Conservation (phyloP, 2,113 vertebrate species). For the Phrynosoma platyrhinos region DNA sequence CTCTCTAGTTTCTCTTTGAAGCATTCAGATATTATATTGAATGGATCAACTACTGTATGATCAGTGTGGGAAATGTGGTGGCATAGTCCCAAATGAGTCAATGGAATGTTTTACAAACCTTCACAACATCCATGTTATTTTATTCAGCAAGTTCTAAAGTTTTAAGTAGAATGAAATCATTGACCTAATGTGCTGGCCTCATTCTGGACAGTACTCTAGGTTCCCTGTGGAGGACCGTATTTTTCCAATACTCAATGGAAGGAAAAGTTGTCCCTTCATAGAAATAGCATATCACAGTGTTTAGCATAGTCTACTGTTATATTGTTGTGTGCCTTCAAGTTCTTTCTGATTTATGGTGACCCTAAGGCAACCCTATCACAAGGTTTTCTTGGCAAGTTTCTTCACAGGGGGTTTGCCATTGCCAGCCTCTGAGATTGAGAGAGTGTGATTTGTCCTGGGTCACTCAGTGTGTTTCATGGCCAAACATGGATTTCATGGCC, state of each 20-base stretch:
- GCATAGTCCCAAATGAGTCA: background rate
- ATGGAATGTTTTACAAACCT: background rate
- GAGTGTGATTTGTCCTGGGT: no score
- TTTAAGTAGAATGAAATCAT: background rate
- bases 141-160: background rate
- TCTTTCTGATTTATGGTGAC: no score
- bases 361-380: no score
- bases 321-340: background rate
- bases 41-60: background rate
- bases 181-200: background rate
- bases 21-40: background rate
- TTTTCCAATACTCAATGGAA: background rate
- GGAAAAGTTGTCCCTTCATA: background rate
- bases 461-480: no score
- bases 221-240: background rate
- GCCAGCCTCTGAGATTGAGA: no score
- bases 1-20: background rate
- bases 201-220: background rate
- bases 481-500: no score
- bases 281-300: no score
- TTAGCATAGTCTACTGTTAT: no score
- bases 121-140: background rate
- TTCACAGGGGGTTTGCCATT: no score
- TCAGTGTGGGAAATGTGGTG: background rate
- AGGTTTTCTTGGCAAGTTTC: no score